These are phyloP conservation scores for Rotaria magnacalcarata DNA, from an alignment of 2,888 invertebrate genomes.

Conservation along the genomic window DNA sequence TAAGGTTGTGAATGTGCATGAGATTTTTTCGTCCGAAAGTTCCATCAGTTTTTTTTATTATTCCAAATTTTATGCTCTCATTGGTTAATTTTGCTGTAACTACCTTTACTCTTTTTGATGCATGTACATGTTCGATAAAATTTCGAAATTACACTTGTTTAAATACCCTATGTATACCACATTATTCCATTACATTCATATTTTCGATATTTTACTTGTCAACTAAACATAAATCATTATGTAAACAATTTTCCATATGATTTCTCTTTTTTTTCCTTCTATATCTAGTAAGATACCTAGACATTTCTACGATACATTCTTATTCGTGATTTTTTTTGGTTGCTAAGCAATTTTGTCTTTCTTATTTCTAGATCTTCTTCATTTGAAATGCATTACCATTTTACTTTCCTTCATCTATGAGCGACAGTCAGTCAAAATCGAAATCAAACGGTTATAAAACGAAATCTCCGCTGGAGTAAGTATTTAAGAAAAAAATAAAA, in stretches of 20 bases:
- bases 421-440: neutral
- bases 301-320: neutral
- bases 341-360: constrained; percentile 6
- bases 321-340: neutral
- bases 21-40: neutral
- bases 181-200: neutral
- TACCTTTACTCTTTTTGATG: neutral
- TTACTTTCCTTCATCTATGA: constrained; percentile 11
- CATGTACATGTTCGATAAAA: neutral
- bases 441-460: neutral
- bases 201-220: too few species aligned
- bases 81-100: neutral
- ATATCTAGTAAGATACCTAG: neutral
- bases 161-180: neutral
- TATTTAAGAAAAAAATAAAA: neutral
- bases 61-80: neutral
- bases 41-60: neutral
- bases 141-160: neutral
- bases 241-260: too few species aligned
- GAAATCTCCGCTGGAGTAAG: neutral
- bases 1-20: neutral
- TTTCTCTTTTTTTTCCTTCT: too few species aligned
- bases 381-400: constrained; percentile 12
- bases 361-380: neutral
- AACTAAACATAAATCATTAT: neutral